Conservation (phyloP, 2,113 vertebrate genomes). For the Perccottus glenii region DNA sequence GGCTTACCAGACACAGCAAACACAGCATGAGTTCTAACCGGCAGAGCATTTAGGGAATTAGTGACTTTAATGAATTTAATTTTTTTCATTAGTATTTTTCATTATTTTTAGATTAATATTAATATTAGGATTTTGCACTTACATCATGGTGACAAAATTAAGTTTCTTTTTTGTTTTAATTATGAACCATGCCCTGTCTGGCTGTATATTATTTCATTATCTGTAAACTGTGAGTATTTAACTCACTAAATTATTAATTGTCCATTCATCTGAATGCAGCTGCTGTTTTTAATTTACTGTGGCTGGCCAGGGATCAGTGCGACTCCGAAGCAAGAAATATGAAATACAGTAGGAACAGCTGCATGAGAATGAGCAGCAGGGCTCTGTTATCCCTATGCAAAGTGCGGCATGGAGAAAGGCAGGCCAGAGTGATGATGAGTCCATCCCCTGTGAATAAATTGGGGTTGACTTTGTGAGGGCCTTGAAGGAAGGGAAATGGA, state of each 20-base stretch:
- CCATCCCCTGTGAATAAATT: constrained; percentile 68
- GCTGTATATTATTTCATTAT: not conserved
- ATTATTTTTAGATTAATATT: no score
- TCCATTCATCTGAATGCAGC: constrained; percentile 44
- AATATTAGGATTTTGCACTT: no score
- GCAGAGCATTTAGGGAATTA: no score
- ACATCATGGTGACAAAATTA: no score
- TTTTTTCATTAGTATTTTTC: no score
- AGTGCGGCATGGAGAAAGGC: constrained; percentile 42
- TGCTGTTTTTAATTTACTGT: constrained; percentile 52
- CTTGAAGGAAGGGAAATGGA: constrained; percentile 68
- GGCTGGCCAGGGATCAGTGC: constrained; percentile 30
- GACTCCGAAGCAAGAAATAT: constrained; percentile 51
- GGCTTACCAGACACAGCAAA: no score
- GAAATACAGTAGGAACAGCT: constrained; percentile 47
- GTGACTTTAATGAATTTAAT: no score
- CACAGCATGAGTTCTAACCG: no score
- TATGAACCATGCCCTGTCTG: not conserved
- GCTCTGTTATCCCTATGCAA: constrained; percentile 53
- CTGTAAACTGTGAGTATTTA: constrained; percentile 23
- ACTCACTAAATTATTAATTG: constrained; percentile 43
- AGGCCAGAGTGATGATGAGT: constrained; percentile 63
- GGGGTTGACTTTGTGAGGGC: constrained; percentile 72
- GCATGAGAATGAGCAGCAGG: constrained; percentile 60
- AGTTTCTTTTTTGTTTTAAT: not conserved